Percentiles rank a stretch among this genome's conserved stretches.
Conservation (phyloP, 2,113 vertebrate species). For the rabbit (Oryctolagus cuniculus) region mOryCun1.1 NC_091437.1:32654001-32654500, state of each 20-base stretch:
- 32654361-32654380: constrained; percentile 52
- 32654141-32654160: too few relatives aligned
- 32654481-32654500: constrained; percentile 71
- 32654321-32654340: constrained; percentile 32
- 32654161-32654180: not conserved
- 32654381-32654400: constrained; percentile 52
- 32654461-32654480: constrained; percentile 61
- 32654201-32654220: not conserved
- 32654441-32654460: constrained; percentile 55
- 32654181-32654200: not conserved
- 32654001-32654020: not conserved
- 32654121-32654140: not conserved
- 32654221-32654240: not conserved
- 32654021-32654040: not conserved
- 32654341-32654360: constrained; percentile 18
- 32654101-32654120: not conserved
- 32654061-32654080: not conserved
- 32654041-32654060: not conserved
- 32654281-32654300: not conserved
- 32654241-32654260: not conserved
- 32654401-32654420: constrained; percentile 72
- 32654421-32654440: constrained; percentile 61
- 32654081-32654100: not conserved
- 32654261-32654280: not conserved
- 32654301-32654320: not conserved